Conservation (phyloP, 2,888 invertebrate species). For the Creontiades dilutus region DNA sequence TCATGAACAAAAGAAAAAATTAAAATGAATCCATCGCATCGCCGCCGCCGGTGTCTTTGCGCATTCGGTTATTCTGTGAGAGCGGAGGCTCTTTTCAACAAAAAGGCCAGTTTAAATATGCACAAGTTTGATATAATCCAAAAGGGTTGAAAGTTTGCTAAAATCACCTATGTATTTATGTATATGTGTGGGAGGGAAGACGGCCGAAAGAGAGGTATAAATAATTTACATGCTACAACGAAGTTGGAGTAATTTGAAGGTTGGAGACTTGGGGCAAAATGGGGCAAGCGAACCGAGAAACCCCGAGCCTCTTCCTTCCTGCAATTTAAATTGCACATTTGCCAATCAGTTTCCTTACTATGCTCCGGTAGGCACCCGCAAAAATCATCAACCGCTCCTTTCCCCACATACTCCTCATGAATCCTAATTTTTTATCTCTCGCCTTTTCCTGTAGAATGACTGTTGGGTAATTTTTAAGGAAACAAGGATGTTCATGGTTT, state of each 20-base stretch:
- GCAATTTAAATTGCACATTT: slow-evolving; percentile 73
- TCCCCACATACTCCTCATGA: slow-evolving; percentile 37
- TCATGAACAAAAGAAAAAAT: not conserved
- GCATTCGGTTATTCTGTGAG: slow-evolving; percentile 40
- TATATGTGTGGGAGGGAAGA: slow-evolving; percentile 69
- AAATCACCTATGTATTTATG: slow-evolving; percentile 73
- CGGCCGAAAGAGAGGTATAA: slow-evolving; percentile 72
- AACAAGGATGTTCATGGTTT: not conserved
- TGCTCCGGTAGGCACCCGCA: slow-evolving; percentile 65
- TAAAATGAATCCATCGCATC: not conserved
- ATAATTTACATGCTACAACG: slow-evolving; percentile 72
- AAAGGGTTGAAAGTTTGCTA: slow-evolving; percentile 71
- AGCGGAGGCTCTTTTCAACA: slow-evolving; percentile 9
- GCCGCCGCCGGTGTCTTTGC: not conserved
- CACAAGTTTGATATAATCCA: slow-evolving; percentile 68
- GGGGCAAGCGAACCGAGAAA: slow-evolving; percentile 72
- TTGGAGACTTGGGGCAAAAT: slow-evolving; percentile 72
- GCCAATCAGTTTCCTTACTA: slow-evolving; percentile 71
- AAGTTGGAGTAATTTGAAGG: slow-evolving; percentile 72
- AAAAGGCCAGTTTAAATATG: slow-evolving; percentile 33
- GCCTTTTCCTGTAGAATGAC: slow-evolving; percentile 21
- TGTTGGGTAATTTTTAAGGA: not conserved
- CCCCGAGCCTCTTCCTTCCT: slow-evolving; percentile 66
- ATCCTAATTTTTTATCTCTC: slow-evolving; percentile 56
- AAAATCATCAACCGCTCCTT: slow-evolving; percentile 63